A percentile compares a stretch with the other conserved stretches of the same genome.
Conservation (phyloP, 2,797 vertebrate genomes). For the Mormyrops attenuatus region DNA sequence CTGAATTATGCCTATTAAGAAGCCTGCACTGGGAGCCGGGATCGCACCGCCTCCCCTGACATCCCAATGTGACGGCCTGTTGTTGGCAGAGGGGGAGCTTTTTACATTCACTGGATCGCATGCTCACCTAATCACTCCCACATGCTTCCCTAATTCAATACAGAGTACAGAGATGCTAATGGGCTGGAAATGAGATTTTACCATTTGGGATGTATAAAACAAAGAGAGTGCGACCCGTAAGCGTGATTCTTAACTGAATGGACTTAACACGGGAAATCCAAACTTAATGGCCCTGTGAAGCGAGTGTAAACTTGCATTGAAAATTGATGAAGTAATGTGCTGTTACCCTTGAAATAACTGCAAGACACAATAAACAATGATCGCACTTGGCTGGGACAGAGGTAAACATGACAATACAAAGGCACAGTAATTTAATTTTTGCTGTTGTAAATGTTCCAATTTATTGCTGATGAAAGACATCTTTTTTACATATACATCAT, state of each 20-base stretch:
- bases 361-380: not conserved
- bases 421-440: not conserved
- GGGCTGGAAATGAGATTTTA: conserved; percentile 6
- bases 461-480: not conserved
- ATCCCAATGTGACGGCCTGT: not conserved
- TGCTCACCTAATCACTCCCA: conserved; percentile 10
- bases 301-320: not conserved
- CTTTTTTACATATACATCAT: not conserved
- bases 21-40: not conserved
- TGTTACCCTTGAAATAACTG: not conserved
- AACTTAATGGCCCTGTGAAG: not conserved
- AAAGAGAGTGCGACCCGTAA: not conserved
- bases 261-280: not conserved
- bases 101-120: not conserved
- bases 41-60: not conserved
- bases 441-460: not conserved
- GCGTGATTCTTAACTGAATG: not conserved
- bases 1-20: not conserved
- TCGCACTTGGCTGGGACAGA: not conserved
- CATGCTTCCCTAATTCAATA: conserved; percentile 10
- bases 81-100: not conserved
- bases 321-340: not conserved
- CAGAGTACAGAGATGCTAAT: conserved; percentile 7
- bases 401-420: not conserved
- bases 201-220: not conserved